Evolutionary conservation across 2,113 vertebrate species (phyloP), one percentile per base, ranked within the genome.

Genomic region (Cyphomyrus plagiostoma): DNA sequence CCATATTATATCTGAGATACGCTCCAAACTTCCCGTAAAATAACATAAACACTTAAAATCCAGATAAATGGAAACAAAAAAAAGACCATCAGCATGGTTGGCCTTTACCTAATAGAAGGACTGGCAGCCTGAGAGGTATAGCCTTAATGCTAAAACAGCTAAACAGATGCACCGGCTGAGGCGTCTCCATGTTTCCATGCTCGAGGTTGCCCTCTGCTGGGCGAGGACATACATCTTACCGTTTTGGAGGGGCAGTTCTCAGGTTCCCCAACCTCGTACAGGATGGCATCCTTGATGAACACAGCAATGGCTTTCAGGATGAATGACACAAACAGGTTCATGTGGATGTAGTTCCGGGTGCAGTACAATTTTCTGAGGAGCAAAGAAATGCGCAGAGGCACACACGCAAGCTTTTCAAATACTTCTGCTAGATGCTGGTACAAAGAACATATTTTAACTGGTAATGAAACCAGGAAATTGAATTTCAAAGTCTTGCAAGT

Each of bases 331-430:
- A 98, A 99, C 39, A 99, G 97, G 85, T 99, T 97, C 94, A 97
- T 97, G 92, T 98, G 98, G 93, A 99, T 99, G 93, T 98, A 98
- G 93, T 99, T 99, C 89, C 98, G 94, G 0, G 98, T 99, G 91
- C 98, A 99, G 93, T 97, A 98, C 3, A 99, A 96, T 90, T 98
- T 99, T 94, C 98, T 99, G 91, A 15, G n/a, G 89, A 35, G 92
- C n/a, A 35, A 26, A 56, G 30, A 26, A 53, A 15, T 15, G n/a
- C 10, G 1, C 84, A 89, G 21, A 53, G 39, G 83, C 39, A 53
- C 7, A 8, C 4, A 83, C 50, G 45, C 48, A n/a, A 52, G 49
- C 45, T 85, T 49, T 42, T 26, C 21, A 86, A 86, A 49, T 50
- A 13, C 42, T 83, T 42, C 42, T 23, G 42, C 4, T 83, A 35